These are phyloP conservation scores for Myathropa florea DNA, from an alignment of 2,888 invertebrate species.

Conservation along the genomic window DNA sequence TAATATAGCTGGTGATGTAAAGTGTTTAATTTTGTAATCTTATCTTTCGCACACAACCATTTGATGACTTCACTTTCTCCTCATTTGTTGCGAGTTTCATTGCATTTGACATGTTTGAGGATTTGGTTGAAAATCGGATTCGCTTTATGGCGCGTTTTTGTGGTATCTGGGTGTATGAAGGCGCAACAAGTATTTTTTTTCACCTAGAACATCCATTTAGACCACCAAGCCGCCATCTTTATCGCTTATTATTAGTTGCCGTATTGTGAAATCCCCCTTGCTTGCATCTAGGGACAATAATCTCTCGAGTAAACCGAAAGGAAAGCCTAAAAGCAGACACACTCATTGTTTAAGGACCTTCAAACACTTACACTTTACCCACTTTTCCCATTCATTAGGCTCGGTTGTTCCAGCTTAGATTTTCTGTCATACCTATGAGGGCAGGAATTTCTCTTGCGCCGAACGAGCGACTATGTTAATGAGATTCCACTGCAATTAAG, in stretches of 20 bases:
- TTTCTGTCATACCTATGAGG: background rate
- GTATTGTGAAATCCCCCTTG: conserved; percentile 6
- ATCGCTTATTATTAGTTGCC: background rate
- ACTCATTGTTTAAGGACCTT: conserved; percentile 3
- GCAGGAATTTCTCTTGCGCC: background rate
- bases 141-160: background rate
- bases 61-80: conserved; percentile 2
- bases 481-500: background rate
- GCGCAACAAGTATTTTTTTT: conserved; percentile 21
- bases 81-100: background rate
- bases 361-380: background rate
- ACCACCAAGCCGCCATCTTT: conserved; percentile 23
- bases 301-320: background rate
- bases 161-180: background rate
- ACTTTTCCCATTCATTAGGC: background rate
- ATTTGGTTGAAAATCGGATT: background rate
- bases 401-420: background rate
- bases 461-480: background rate
- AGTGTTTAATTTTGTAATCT: conserved; percentile 2
- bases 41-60: background rate
- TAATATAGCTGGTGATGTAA: background rate
- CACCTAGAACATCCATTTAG: background rate
- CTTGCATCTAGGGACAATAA: conserved; percentile 47
- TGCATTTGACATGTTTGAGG: background rate
- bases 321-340: conserved; percentile 34